Percentiles rank a stretch among this genome's conserved stretches.
Conservation (phyloP, 2,797 vertebrate genomes). For the Sebastiscus tertius region DNA sequence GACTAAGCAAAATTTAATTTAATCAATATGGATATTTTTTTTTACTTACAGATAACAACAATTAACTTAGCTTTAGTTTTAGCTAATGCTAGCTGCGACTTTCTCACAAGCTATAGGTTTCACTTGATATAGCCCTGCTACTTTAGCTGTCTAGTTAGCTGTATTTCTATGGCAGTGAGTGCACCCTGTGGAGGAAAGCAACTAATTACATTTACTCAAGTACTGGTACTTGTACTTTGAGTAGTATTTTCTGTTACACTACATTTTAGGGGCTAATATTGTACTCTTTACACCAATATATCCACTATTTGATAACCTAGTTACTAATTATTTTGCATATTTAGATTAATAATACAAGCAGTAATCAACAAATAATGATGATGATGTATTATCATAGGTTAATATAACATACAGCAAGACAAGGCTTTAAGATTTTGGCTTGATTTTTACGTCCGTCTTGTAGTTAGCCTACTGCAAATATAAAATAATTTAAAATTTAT, state of each 20-base stretch:
- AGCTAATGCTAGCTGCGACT: not conserved
- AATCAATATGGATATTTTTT: too few species aligned
- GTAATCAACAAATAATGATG: not conserved
- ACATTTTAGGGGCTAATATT: not conserved
- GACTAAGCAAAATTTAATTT: too few species aligned
- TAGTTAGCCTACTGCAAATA: not conserved
- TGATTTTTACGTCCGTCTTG: fast-evolving
- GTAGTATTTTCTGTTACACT: not conserved
- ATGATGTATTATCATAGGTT: not conserved
- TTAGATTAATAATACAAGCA: not conserved
- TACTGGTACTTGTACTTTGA: not conserved
- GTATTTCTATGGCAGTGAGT: not conserved
- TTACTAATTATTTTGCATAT: not conserved
- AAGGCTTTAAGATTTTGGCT: not conserved
- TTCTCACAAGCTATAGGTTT: not conserved
- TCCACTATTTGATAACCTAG: not conserved
- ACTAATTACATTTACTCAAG: too few species aligned
- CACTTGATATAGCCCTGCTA: not conserved
- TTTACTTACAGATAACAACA: too few species aligned
- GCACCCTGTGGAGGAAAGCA: not conserved
- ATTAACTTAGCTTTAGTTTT: not conserved
- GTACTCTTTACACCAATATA: not conserved
- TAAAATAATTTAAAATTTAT: not conserved
- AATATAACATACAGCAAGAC: fast-evolving
- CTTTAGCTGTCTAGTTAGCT: not conserved